Conservation (phyloP, 1,140 invertebrate genomes). For the Sminthurides bifidus region DNA sequence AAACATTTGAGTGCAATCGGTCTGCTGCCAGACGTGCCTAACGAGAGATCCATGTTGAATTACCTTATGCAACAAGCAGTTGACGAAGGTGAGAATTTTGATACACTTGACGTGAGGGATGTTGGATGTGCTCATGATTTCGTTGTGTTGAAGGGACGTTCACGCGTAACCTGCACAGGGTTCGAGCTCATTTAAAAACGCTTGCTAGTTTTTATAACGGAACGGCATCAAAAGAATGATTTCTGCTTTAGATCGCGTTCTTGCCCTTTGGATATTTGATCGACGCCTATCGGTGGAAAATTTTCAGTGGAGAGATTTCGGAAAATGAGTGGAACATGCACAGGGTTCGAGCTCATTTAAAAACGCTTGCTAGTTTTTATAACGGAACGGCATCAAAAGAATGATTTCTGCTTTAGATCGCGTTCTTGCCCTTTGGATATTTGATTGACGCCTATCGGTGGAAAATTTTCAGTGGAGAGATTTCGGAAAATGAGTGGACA, state of each 20-base stretch:
- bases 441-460: slow-evolving; percentile 50
- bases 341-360: too few species aligned
- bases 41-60: background rate
- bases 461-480: background rate
- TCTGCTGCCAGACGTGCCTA: slow-evolving; percentile 42
- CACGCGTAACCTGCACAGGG: too few species aligned
- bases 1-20: slow-evolving; percentile 70
- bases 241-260: slow-evolving; percentile 44
- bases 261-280: slow-evolving; percentile 68
- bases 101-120: too few species aligned
- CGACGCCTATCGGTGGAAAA: slow-evolving; percentile 73
- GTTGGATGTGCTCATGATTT: too few species aligned
- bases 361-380: too few species aligned
- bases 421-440: background rate
- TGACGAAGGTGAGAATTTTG: background rate
- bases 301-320: slow-evolving; percentile 62
- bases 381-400: too few species aligned
- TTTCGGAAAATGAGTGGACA: background rate
- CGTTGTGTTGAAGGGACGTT: too few species aligned
- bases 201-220: too few species aligned
- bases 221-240: too few species aligned
- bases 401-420: background rate
- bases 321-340: slow-evolving; percentile 71
- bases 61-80: background rate
- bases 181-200: too few species aligned